phyloP scores from a whole-genome alignment of 2,888 invertebrate genomes.

The Graphium colonna region DNA sequence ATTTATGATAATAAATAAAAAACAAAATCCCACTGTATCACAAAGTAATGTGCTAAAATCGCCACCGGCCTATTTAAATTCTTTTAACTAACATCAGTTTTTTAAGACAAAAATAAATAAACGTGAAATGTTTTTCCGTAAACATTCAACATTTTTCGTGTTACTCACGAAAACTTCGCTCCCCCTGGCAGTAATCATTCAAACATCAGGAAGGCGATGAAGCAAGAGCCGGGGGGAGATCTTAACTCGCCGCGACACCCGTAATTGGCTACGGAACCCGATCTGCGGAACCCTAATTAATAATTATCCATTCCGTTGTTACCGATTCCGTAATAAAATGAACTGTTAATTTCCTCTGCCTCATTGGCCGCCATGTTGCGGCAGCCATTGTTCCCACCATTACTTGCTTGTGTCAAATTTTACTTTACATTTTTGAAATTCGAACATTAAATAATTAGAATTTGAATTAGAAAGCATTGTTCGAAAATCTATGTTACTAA shows the following conservation, averaged over 20 bases:
- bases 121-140: no score
- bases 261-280: slow-evolving; percentile 68
- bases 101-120: no score
- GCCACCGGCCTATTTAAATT: no score
- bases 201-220: slow-evolving; percentile 26
- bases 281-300: slow-evolving; percentile 53
- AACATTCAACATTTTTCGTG: no score
- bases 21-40: no score
- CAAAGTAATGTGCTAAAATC: no score
- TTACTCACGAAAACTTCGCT: neutral
- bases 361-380: slow-evolving; percentile 18
- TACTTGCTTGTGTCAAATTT: slow-evolving; percentile 11
- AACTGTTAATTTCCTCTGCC: slow-evolving; percentile 40
- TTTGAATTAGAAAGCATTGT: no score
- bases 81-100: no score
- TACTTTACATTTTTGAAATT: slow-evolving; percentile 5
- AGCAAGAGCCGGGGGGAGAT: slow-evolving; percentile 22
- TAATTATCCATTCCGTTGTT: slow-evolving; percentile 56
- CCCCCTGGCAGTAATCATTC: neutral
- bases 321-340: slow-evolving; percentile 45
- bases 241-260: slow-evolving; percentile 47
- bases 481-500: no score
- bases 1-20: no score
- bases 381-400: slow-evolving; percentile 19
- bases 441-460: slow-evolving; percentile 10